These are phyloP conservation scores for Phthorimaea operculella DNA, from an alignment of 1,140 invertebrate species.

Conservation along the genomic window DNA sequence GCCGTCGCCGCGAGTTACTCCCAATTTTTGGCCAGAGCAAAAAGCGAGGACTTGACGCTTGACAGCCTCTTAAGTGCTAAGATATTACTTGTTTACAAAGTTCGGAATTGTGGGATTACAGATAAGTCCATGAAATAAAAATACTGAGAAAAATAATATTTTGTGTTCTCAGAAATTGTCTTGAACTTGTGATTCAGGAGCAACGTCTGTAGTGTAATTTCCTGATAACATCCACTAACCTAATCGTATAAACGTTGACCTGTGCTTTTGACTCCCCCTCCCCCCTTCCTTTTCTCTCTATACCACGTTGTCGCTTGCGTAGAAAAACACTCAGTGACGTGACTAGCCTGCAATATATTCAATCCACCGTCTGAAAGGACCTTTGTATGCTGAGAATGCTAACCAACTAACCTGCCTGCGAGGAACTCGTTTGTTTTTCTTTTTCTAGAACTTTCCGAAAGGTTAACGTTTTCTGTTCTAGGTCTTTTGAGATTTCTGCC, in stretches of 20 bases:
- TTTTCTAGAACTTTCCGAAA: too few species aligned
- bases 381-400: conserved; percentile 11
- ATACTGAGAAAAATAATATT: too few species aligned
- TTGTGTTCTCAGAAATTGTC: too few species aligned
- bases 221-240: conserved; percentile 6
- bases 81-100: too few species aligned
- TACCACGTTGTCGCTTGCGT: conserved; percentile 8
- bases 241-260: conserved; percentile 9
- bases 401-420: not conserved
- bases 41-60: too few species aligned
- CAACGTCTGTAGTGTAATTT: conserved; percentile 7
- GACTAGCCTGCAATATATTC: conserved; percentile 22
- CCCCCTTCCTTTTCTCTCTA: not conserved
- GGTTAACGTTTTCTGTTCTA: too few species aligned
- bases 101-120: too few species aligned
- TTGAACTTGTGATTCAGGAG: not conserved
- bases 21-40: too few species aligned
- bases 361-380: conserved; percentile 17
- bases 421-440: not conserved
- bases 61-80: too few species aligned
- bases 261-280: not conserved
- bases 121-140: too few species aligned
- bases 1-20: too few species aligned
- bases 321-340: conserved; percentile 18
- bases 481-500: too few species aligned